These are phyloP conservation scores for Cheumatopsyche charites DNA, from an alignment of 1,140 invertebrate genomes.

Conservation along the genomic window DNA sequence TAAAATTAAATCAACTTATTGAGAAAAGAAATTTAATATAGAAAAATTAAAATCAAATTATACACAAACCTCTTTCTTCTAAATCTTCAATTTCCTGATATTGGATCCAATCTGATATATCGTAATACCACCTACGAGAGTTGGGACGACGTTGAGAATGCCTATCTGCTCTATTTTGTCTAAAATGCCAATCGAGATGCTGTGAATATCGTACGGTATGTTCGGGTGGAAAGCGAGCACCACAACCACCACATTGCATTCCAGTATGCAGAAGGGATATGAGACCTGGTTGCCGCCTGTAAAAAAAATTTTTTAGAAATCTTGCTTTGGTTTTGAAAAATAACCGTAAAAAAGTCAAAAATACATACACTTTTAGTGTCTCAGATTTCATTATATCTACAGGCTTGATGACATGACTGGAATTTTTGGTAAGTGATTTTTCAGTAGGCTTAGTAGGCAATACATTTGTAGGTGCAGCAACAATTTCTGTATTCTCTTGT, in stretches of 20 bases:
- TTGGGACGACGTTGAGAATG: slow-evolving; percentile 83
- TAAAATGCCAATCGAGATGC: slow-evolving; percentile 97
- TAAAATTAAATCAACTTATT: slow-evolving; percentile 52
- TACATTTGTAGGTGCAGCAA: neutral
- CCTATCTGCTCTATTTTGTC: slow-evolving; percentile 87
- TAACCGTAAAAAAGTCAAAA: neutral
- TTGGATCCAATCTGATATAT: slow-evolving; percentile 89
- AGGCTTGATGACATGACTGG: slow-evolving; percentile 60
- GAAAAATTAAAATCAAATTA: neutral
- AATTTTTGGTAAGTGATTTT: slow-evolving; percentile 3
- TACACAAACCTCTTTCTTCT: slow-evolving; percentile 79
- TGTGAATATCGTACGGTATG: slow-evolving; percentile 87
- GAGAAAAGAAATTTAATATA: neutral
- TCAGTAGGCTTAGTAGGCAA: slow-evolving; percentile 19
- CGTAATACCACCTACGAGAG: slow-evolving; percentile 88
- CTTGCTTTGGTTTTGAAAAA: neutral
- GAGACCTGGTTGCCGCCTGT: slow-evolving; percentile 70
- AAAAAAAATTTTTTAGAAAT: slow-evolving; percentile 43
- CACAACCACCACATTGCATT: slow-evolving; percentile 94
- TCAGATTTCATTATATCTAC: slow-evolving; percentile 72
- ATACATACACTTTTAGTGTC: slow-evolving; percentile 75
- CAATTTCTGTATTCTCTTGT: neutral
- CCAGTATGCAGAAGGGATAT: slow-evolving; percentile 78
- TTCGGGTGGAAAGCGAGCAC: slow-evolving; percentile 85
- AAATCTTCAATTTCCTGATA: slow-evolving; percentile 94